Evolutionary conservation across 2,797 vertebrate genomes (phyloP).

Genomic region (Fratercula arctica): DNA sequence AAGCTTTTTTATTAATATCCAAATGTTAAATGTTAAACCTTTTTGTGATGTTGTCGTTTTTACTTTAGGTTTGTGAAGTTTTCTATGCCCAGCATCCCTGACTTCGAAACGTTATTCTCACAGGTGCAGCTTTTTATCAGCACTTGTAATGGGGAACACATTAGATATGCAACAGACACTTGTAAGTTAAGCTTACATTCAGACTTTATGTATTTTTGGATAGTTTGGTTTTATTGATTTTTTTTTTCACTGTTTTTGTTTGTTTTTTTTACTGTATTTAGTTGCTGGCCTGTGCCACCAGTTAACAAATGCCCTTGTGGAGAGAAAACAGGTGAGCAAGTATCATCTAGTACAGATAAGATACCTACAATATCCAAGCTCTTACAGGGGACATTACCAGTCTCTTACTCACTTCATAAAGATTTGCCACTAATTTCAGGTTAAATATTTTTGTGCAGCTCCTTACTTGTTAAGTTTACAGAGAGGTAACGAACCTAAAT

Average conservation of each 20-base stretch:
- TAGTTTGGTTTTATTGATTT: neutral
- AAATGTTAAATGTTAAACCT: neutral
- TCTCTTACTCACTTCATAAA: neutral
- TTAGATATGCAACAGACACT: slow-evolving; percentile 99
- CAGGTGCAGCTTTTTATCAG: slow-evolving; percentile 99
- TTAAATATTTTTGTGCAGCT: neutral
- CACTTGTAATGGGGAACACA: slow-evolving; percentile 98
- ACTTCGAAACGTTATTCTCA: slow-evolving; percentile 98
- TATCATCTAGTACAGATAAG: neutral
- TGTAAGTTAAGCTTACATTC: slow-evolving; percentile 82
- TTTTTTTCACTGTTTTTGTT: neutral
- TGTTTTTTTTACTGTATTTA: slow-evolving; percentile 59
- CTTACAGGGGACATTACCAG: neutral
- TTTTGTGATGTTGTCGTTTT: neutral
- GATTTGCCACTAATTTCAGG: neutral
- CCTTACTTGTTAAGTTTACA: neutral
- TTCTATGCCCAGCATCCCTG: slow-evolving; percentile 99
- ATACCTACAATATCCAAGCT: neutral
- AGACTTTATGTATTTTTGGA: neutral
- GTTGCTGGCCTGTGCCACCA: slow-evolving; percentile 99
- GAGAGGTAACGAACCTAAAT: neutral
- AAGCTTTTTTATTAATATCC: neutral
- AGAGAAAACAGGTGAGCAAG: slow-evolving; percentile 94
- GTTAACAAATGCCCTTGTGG: slow-evolving; percentile 97
- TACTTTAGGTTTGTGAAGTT: slow-evolving; percentile 95